Evolutionary conservation across 2,888 invertebrate genomes (phyloP), one percentile per base, ranked within the genome.

Genomic region (Philaethria dido): DNA sequence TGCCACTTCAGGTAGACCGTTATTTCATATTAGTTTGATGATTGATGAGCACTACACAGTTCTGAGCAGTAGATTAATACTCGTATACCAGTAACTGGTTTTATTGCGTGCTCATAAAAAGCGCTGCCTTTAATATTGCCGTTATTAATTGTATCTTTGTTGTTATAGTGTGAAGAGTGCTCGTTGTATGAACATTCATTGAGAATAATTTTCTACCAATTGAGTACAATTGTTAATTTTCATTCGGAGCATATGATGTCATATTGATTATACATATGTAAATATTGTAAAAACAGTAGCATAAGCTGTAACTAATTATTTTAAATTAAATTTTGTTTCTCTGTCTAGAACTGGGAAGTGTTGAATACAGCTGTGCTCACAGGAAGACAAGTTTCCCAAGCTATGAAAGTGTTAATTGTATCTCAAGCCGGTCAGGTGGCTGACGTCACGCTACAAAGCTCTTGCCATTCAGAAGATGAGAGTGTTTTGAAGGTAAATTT

Each of bases 341-440:
- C 2, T 62, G 1, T 63, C 33, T 92, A 98, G 98, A 98, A 97
- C 85, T 97, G 97, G 96, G 98, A 98, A 89, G 95, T 99, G 44
- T 94, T 99, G 89, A 99, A 99, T 92, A 98, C 98, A 1, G 99
- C 99, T 0, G 97, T 98, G 69, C 93, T 99, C 81, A 99, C 98
- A 6, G 98, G 98, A 0, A 95, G 97, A 61, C 98, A 98, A 89
- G 98, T 98, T 70, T 97, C 98, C 1, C 98, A 98, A 80, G 97
- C 98, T 16, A 97, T 99, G 96, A 97, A 98, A 89, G 97, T 99
- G 75, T 97, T 98, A 86, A 97, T 98, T 78, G 98, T 99, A 55
- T 98, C 98, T 50, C 97, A 98, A 84, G 97, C 97, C 0, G 98
- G 98, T 16, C 97, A 97, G 88, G 97, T 98, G 8, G 98, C 98